Evolutionary conservation across 2,797 vertebrate species (phyloP).

Genomic region (Anolis apletophallus): DNA sequence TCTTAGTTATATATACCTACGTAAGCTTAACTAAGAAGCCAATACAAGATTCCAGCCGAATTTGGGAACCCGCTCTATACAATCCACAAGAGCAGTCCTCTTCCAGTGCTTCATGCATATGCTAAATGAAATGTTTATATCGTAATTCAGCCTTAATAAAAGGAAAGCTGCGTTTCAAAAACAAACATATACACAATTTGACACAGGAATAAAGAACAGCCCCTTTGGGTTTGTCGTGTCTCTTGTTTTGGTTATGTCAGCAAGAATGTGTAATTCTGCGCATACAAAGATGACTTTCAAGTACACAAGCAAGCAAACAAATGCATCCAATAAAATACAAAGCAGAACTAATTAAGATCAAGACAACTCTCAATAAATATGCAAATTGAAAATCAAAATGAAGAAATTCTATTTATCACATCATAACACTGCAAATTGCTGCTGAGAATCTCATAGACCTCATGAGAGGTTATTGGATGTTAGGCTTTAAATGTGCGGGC

Average conservation of each 20-base stretch:
- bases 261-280: slow-evolving; percentile 50
- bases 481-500: slow-evolving; percentile 54
- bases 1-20: too few relatives aligned
- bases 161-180: slow-evolving; percentile 20
- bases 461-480: slow-evolving; percentile 31
- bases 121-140: slow-evolving; percentile 40
- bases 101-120: slow-evolving; percentile 45
- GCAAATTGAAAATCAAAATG: slow-evolving; percentile 82
- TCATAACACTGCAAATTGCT: slow-evolving; percentile 79
- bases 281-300: slow-evolving; percentile 57
- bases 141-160: slow-evolving; percentile 37
- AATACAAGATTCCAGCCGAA: too few relatives aligned
- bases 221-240: background rate
- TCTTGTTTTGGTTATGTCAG: slow-evolving; percentile 47
- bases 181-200: background rate
- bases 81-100: slow-evolving; percentile 42
- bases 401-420: slow-evolving; percentile 80
- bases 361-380: slow-evolving; percentile 81
- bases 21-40: too few relatives aligned
- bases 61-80: background rate
- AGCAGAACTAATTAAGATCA: slow-evolving; percentile 80
- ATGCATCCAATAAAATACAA: slow-evolving; percentile 46
- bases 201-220: slow-evolving; percentile 13
- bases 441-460: slow-evolving; percentile 52
- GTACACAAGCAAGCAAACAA: slow-evolving; percentile 56